phyloP scores from a whole-genome alignment of 2,797 vertebrate species.

The Arrhamphus sclerolepis region DNA sequence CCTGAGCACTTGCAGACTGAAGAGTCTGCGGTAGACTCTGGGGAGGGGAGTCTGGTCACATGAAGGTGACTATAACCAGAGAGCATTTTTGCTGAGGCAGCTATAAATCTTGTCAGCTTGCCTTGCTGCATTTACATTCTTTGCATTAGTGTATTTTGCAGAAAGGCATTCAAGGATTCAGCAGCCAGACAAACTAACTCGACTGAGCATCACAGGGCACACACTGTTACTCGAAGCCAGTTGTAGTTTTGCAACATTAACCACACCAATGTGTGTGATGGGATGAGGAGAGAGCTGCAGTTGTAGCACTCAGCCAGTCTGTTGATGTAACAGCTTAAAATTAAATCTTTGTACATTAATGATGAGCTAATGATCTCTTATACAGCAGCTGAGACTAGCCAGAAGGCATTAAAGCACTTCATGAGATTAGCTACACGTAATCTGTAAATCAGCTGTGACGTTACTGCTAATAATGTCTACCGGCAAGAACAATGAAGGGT shows the following conservation, averaged over 20 bases:
- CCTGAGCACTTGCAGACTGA: not conserved
- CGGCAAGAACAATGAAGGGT: conserved; percentile 11
- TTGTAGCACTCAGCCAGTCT: not conserved
- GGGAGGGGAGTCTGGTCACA: conserved; percentile 22
- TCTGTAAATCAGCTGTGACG: conserved; percentile 51
- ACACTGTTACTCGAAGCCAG: not conserved
- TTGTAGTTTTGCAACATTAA: conserved; percentile 13
- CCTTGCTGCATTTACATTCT: conserved; percentile 63
- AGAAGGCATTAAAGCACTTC: conserved; percentile 60
- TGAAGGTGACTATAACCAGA: conserved; percentile 55
- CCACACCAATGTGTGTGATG: not conserved
- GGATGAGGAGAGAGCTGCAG: not conserved
- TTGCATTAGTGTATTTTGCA: conserved; percentile 45
- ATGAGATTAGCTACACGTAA: conserved; percentile 63
- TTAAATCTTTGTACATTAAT: conserved; percentile 30
- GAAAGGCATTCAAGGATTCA: conserved; percentile 32
- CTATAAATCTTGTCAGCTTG: conserved; percentile 48
- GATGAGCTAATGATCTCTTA: conserved; percentile 44
- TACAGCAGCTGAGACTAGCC: conserved; percentile 27
- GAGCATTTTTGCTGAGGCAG: conserved; percentile 48
- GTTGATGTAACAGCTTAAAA: conserved; percentile 38
- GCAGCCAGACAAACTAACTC: conserved; percentile 11
- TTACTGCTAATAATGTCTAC: conserved; percentile 32
- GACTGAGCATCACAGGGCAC: conserved; percentile 4
- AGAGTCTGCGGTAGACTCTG: conserved; percentile 19